Conservation (phyloP, 64 coral and sea anemone species). For the Pachyseris speciosa region DNA sequence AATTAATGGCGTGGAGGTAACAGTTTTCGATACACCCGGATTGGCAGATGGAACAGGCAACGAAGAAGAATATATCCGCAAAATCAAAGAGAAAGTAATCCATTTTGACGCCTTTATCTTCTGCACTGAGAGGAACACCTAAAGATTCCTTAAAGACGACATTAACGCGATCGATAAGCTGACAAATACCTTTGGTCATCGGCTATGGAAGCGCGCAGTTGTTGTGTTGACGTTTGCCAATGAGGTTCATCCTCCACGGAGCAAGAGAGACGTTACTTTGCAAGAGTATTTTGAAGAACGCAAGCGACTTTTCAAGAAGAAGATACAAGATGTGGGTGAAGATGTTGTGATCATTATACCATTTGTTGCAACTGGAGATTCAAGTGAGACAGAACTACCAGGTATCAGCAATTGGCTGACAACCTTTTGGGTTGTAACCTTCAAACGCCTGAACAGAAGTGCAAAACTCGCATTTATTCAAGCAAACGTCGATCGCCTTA, state of each 20-base stretch:
- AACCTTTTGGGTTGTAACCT: slow-evolving; percentile 43
- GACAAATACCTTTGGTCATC: not conserved
- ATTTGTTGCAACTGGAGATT: slow-evolving; percentile 39
- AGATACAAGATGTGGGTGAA: not conserved
- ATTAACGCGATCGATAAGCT: slow-evolving; percentile 12
- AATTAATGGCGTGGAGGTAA: slow-evolving; percentile 13
- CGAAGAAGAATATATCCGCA: slow-evolving; percentile 26
- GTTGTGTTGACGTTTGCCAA: slow-evolving; percentile 63
- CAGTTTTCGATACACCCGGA: slow-evolving; percentile 49
- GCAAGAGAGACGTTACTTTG: not conserved
- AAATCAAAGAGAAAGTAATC: not conserved
- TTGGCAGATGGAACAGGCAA: slow-evolving; percentile 38
- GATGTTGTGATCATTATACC: not conserved
- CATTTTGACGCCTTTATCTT: slow-evolving; percentile 28
- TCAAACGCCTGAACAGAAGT: slow-evolving; percentile 27
- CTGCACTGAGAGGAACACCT: slow-evolving; percentile 18
- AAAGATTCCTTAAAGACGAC: slow-evolving; percentile 25
- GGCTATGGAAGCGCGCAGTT: slow-evolving; percentile 52
- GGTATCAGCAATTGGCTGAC: slow-evolving; percentile 38
- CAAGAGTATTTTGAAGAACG: slow-evolving; percentile 5
- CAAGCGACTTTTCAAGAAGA: slow-evolving; percentile 20
- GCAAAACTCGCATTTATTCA: not conserved
- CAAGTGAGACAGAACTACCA: slow-evolving; percentile 17
- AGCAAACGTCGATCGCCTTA: not conserved
- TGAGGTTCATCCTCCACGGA: slow-evolving; percentile 26